phyloP scores from a whole-genome alignment of 1,140 invertebrate species.

The Caerostris extrusa region DNA sequence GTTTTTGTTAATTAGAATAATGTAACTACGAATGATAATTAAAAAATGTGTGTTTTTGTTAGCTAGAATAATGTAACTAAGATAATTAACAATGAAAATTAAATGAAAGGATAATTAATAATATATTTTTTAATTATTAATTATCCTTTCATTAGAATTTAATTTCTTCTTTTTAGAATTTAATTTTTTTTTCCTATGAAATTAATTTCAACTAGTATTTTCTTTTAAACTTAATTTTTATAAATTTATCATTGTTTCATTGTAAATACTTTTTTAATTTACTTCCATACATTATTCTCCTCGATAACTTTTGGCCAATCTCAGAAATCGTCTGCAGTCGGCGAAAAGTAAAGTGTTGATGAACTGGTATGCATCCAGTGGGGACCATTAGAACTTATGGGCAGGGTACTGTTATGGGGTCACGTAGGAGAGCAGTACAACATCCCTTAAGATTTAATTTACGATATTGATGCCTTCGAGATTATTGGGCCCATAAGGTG shows the following conservation, averaged over 20 bases:
- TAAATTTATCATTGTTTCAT: background rate
- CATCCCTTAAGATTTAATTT: slow-evolving; percentile 42
- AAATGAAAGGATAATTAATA: too few relatives aligned
- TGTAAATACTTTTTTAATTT: background rate
- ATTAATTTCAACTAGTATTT: too few relatives aligned
- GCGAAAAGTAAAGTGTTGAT: background rate
- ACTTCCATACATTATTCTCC: background rate
- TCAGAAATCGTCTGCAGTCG: background rate
- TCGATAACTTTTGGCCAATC: background rate
- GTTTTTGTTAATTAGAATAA: too few relatives aligned
- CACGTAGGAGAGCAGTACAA: background rate
- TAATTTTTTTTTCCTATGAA: too few relatives aligned
- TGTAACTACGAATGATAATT: too few relatives aligned
- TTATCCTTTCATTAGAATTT: too few relatives aligned
- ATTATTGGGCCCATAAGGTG: background rate
- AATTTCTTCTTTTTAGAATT: too few relatives aligned
- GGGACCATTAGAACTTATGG: slow-evolving; percentile 1
- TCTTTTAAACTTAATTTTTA: too few relatives aligned
- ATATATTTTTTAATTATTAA: too few relatives aligned
- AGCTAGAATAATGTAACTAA: too few relatives aligned
- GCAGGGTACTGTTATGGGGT: background rate
- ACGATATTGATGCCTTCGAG: background rate
- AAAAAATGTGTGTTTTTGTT: too few relatives aligned
- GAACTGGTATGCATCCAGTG: background rate
- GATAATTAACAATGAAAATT: too few relatives aligned